Conservation (phyloP, 2,797 vertebrate genomes). For the Melanogrammus aeglefinus region DNA sequence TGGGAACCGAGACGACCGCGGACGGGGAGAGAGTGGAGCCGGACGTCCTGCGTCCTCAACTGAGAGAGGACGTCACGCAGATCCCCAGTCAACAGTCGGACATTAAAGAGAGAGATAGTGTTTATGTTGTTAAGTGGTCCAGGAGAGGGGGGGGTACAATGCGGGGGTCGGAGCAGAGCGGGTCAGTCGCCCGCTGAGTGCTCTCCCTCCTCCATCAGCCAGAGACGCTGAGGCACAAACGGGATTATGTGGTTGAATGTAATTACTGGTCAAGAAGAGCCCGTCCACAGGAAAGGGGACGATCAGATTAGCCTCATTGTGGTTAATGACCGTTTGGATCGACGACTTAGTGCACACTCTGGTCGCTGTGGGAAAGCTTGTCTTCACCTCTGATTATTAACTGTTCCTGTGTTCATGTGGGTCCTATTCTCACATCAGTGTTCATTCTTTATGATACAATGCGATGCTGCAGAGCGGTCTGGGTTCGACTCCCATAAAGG, state of each 20-base stretch:
- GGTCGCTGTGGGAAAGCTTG: slow-evolving; percentile 10
- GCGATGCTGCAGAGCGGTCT: background rate
- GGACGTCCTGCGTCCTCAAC: slow-evolving; percentile 43
- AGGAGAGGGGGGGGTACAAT: slow-evolving; percentile 4
- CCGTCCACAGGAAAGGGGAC: slow-evolving; percentile 33
- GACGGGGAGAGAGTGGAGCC: slow-evolving; percentile 31
- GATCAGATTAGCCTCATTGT: background rate
- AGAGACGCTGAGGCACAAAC: slow-evolving; percentile 35
- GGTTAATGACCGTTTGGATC: background rate
- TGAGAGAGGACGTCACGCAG: slow-evolving; percentile 7
- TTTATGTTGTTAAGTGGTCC: background rate
- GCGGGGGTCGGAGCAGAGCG: background rate
- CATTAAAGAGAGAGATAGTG: background rate
- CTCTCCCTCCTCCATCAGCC: slow-evolving; percentile 17
- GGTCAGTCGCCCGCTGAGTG: slow-evolving; percentile 2
- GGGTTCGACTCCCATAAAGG: background rate
- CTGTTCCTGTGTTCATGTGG: background rate
- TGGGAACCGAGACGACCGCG: slow-evolving; percentile 52
- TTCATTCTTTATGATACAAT: background rate
- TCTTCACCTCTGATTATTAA: background rate
- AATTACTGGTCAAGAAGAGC: slow-evolving; percentile 45
- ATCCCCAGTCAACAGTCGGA: background rate
- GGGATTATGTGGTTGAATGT: slow-evolving; percentile 55
- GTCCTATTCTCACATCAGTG: background rate
- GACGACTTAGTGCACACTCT: background rate